Base-by-base conservation (phyloP, 2,888 invertebrate species). In the Nemotelus nigrinus region DNA sequence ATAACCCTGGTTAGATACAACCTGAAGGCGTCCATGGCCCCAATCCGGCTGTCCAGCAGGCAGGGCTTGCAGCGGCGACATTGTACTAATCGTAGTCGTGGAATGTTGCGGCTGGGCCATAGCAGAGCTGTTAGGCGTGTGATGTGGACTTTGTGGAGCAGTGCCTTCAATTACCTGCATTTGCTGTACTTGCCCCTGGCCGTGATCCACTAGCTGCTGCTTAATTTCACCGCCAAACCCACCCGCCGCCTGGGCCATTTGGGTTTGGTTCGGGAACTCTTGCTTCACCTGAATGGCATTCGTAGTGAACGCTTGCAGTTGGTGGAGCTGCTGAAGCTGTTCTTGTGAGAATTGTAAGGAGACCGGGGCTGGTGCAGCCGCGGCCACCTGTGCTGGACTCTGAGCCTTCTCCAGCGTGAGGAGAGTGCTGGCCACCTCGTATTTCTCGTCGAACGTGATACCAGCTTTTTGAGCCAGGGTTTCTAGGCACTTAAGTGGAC, bases 1-100 rank as follows among this genome's bases (percentile, higher is more conserved):
- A 83, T 95, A 95, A 2, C 93, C 90, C 65, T 90, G 90, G 86
- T 90, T 94, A 85, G 93, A 88, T 70, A 94, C 85, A 44, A 96
- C 93, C 85, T 96, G 96, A 50, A 96, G 92, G 3, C 93, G 89
- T n/a, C 92, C 90, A 80, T 93, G 92, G 76, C 91, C 90, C 90
- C 93, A 91, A 83, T 93, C 93, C 89, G 93, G 70, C 67, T 90
- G 90, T 0, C 89, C 89, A 0, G 89, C 89, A 6, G 91, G 90
- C 7, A 91, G 87, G 81, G 91, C 90, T 80, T 94, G 94, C 83
- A 94, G 88, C 0, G 94, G 92, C 3, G 94, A 93, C 93, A 94
- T 93, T 4, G 93, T 92, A 2, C 93, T 91, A 77, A 94, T 92
- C 2, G 92, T 91, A 0, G 89, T 91, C 81, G 90, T 91, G 71